Percentiles rank a stretch among this genome's conserved stretches.
Conservation (phyloP, 2,113 vertebrate genomes). For the Notarius lentiginosus region DNA sequence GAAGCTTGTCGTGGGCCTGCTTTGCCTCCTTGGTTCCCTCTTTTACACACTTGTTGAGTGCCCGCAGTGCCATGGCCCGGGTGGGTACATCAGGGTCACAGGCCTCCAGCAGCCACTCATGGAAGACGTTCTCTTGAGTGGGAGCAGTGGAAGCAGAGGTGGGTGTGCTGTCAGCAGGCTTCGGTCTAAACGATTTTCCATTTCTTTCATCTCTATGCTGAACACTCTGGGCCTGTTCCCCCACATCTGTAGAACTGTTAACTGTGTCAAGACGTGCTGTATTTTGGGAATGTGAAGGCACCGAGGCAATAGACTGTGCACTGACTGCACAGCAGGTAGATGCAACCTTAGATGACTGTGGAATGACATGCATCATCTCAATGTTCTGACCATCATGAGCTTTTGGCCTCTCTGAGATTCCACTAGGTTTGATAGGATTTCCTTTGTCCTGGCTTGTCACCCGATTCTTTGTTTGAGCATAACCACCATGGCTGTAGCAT, state of each 20-base stretch:
- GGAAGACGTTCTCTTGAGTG: conserved; percentile 44
- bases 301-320: neutral
- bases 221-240: neutral
- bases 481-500: conserved; percentile 22
- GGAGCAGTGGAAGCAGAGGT: neutral
- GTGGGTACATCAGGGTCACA: conserved; percentile 82
- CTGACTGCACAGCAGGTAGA: neutral
- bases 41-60: conserved; percentile 71
- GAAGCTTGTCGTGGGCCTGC: conserved; percentile 76
- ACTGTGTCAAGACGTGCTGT: neutral
- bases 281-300: conserved; percentile 6
- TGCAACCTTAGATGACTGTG: neutral
- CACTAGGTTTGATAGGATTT: neutral
- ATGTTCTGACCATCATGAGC: neutral
- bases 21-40: conserved; percentile 65
- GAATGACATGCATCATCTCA: neutral
- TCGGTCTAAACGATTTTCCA: neutral
- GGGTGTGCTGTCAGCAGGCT: neutral
- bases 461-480: neutral
- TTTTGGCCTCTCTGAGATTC: conserved; percentile 3
- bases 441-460: neutral
- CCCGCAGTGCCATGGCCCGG: conserved; percentile 79
- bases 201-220: neutral
- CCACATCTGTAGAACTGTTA: neutral
- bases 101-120: conserved; percentile 76